Evolutionary conservation across 2,113 vertebrate genomes (phyloP), one percentile per base, ranked within the genome.

Genomic region (Thunnus thynnus): DNA sequence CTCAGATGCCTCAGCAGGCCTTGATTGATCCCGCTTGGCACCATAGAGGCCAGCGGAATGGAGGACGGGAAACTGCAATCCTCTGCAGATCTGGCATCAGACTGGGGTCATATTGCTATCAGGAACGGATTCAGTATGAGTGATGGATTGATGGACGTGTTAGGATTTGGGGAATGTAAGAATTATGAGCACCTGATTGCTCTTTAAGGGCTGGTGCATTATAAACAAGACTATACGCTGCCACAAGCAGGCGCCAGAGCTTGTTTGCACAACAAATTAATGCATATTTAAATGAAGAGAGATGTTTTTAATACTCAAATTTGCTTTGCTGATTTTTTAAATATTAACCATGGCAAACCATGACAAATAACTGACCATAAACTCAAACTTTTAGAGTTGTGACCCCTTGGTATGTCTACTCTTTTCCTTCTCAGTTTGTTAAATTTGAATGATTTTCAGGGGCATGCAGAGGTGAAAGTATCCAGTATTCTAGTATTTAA

Each of bases 21-120:
- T 67, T 87, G 89, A 91, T 83, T 88, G 87, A 92, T 92, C 91
- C 73, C 2, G 68, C 63, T 52, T 90, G 90, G 88, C 91, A 89
- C 66, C 48, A 3, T 10, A 16, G 72, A 75, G 74, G 80, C 75
- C 80, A 46, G 66, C 27, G 78, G 76, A 85, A 83, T 13, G 78
- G 75, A 83, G 76, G 65, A 54, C 3, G 56, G 48, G 22, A 76
- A 83, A 78, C 71, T 79, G 80, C 85, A 77, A 64, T 75, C 82
- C 78, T 83, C 82, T 72, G 80, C 78, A 85, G 85, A 89, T 85
- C 75, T 67, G 73, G 73, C 78, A 75, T 61, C 61, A 63, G 80
- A 72, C 64, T 78, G 75, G 50, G 69, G 85, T 88, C 81, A 85
- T 67, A 66, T 76, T 75, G 68, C 65, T 56, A 67, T 52, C 55